Conservation (phyloP, 2,113 vertebrate species). For the Setophaga coronata region DNA sequence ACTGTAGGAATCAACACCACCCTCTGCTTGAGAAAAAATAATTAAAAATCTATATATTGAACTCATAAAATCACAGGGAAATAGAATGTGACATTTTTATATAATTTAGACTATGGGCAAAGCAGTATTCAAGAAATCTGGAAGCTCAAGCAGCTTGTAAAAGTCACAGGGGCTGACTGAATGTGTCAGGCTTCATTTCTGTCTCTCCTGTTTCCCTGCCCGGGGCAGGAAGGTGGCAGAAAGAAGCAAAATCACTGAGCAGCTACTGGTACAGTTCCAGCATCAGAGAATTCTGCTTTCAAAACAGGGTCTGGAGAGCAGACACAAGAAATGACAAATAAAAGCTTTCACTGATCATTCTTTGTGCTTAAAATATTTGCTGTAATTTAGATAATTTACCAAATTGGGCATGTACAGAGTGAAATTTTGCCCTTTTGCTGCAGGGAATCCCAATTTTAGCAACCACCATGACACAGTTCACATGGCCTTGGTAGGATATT, state of each 20-base stretch:
- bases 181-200: not conserved
- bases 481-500: not conserved
- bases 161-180: not conserved
- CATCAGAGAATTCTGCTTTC: not conserved
- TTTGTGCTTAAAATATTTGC: not conserved
- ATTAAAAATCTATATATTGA: not conserved
- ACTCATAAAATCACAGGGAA: not conserved
- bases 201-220: not conserved
- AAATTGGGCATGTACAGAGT: not conserved
- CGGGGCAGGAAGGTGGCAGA: not conserved
- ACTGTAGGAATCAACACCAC: slow-evolving; percentile 90
- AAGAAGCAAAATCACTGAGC: not conserved
- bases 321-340: not conserved
- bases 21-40: slow-evolving; percentile 72
- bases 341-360: not conserved
- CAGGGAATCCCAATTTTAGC: not conserved
- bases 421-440: not conserved
- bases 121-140: not conserved
- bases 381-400: not conserved
- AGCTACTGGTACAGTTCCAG: not conserved
- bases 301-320: not conserved
- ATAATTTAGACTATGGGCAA: not conserved
- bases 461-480: not conserved
- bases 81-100: not conserved
- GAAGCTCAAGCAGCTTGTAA: not conserved